Conservation (phyloP, 2,113 vertebrate genomes). For the Hippocampus mohnikei region DNA sequence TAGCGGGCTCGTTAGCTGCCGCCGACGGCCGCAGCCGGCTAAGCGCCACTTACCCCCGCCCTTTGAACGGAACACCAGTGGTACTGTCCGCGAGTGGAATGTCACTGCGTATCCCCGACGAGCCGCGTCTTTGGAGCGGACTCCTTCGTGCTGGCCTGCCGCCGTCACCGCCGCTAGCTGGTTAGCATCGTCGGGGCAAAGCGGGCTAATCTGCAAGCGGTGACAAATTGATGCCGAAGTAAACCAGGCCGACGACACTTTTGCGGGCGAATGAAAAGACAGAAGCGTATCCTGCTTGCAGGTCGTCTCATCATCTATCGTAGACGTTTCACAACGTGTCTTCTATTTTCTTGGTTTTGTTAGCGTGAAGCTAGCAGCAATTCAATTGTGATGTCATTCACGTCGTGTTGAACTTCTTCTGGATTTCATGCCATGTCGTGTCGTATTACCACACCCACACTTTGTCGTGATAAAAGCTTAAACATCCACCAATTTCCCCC, state of each 20-base stretch:
- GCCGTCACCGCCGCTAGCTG: constrained; percentile 21
- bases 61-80: background rate
- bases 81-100: background rate
- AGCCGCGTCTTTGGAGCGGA: background rate
- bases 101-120: background rate
- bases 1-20: constrained; percentile 42
- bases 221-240: constrained; percentile 6
- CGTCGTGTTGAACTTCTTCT: background rate
- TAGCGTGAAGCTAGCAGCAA: background rate
- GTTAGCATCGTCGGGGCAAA: constrained; percentile 12
- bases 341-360: background rate
- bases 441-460: too few relatives aligned
- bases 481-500: background rate
- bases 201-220: background rate
- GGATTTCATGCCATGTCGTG: too few relatives aligned
- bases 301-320: background rate
- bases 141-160: background rate
- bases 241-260: background rate
- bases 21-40: background rate
- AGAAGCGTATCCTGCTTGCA: background rate
- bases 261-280: background rate
- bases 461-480: too few relatives aligned
- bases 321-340: background rate
- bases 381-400: background rate
- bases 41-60: background rate